Evolutionary conservation across 2,797 vertebrate genomes (phyloP), one percentile per base, ranked within the genome.

Genomic region (Coregonus suidteri): DNA sequence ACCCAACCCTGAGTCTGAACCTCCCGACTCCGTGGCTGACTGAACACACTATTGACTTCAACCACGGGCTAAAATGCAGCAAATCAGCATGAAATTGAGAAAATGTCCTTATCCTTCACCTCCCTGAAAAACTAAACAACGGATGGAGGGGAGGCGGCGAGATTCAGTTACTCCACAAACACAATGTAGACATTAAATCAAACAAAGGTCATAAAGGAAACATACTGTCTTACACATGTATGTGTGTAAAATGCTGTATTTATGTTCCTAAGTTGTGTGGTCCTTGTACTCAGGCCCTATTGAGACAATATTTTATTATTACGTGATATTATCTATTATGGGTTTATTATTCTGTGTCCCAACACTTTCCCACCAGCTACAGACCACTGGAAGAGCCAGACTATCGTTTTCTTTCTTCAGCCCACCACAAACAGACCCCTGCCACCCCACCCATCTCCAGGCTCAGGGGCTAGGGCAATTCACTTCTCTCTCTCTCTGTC

Each of bases 81-180:
- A 83, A 82, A 82, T 76, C 30, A 81, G 71, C 74, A 75, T 66
- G 25, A 80, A 81, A 77, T 52, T 64, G 54, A 3, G 34, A 75
- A 66, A 73, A 30, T 72, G 11, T 71, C 68, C 74, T 77, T 11
- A 34, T 76, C 4, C 53, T 64, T 76, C 34, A 47, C 53, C 35
- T 37, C 34, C n/a, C 6, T 15, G 5, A 75, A 56, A 70, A 69
- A 13, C 80, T 41, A 16, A 14, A 25, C 53, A 14, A 31, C 15
- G 25, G 47, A 54, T n/a, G 71, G 71, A 71, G 14, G 70, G 9
- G 34, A 51, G 20, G 70, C 7, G 18, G 6, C 16, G 41, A 30
- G 9, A 25, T 56, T 1, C 25, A 72, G 71, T 53, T 34, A 51
- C 52, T 35, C 66, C 74, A 68, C 41, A 53, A 67, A 56, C 16